Conservation (phyloP, 2,113 vertebrate genomes). For the Enhydra lutris region DNA sequence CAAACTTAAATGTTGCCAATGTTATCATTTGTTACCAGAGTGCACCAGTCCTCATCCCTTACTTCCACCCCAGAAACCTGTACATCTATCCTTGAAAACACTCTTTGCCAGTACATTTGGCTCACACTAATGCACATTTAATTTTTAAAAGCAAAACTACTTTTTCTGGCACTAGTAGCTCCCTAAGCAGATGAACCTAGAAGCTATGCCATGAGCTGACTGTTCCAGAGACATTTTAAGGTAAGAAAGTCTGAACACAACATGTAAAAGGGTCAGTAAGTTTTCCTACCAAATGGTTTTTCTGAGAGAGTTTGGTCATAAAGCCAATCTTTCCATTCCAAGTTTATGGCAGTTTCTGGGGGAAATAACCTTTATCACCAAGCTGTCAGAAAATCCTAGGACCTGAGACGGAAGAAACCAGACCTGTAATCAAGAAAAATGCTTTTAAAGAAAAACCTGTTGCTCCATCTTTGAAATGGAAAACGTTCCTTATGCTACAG, state of each 20-base stretch:
- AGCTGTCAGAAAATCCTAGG: not conserved
- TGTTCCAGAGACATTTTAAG: not conserved
- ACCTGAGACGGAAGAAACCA: not conserved
- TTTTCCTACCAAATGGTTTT: conserved; percentile 16
- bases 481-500: not conserved
- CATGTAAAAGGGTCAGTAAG: not conserved
- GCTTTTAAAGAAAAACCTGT: not conserved
- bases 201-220: not conserved
- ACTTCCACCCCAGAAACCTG: not conserved
- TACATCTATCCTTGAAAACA: not conserved
- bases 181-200: not conserved
- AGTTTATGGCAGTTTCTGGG: not conserved
- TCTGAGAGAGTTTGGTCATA: not conserved
- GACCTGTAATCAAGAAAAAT: not conserved
- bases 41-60: not conserved
- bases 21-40: not conserved
- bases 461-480: not conserved
- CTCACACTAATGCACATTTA: not conserved
- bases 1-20: not conserved
- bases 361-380: not conserved
- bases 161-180: not conserved
- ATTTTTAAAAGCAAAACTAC: conserved; percentile 16
- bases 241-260: not conserved
- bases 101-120: not conserved
- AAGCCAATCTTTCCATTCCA: not conserved